Percentiles rank a stretch among this genome's conserved stretches.
These are phyloP conservation scores for Pachyseris speciosa DNA, from an alignment of 64 coral and sea anemone species.

Conservation along the genomic window DNA sequence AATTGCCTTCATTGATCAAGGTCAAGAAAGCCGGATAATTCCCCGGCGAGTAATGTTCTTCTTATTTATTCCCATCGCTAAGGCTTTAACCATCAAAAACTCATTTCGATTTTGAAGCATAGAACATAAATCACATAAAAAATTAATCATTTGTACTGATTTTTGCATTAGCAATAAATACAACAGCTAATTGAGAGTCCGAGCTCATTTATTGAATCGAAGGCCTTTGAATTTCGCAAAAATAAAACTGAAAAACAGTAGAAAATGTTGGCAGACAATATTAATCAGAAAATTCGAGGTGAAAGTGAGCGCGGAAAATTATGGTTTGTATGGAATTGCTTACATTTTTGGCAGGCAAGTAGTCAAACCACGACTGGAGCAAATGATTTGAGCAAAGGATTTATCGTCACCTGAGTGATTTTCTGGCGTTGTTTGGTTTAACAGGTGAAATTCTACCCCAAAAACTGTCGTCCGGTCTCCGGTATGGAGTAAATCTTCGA, in stretches of 20 bases:
- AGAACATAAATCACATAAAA: neutral
- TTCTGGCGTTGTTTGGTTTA: slow-evolving; percentile 11
- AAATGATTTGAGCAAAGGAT: no score
- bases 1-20: neutral
- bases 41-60: no score
- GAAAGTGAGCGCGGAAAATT: no score
- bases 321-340: no score
- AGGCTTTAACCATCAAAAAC: neutral
- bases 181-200: neutral
- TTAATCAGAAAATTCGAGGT: no score
- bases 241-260: no score
- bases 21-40: no score
- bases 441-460: neutral
- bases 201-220: neutral
- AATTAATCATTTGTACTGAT: neutral
- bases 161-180: neutral
- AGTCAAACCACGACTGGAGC: no score
- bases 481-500: neutral
- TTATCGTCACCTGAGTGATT: neutral
- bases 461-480: neutral
- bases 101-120: neutral
- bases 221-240: neutral
- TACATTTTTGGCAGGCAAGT: no score
- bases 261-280: no score
- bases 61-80: no score